Evolutionary conservation across 2,888 invertebrate species (phyloP).

Genomic region (Operophtera brumata): DNA sequence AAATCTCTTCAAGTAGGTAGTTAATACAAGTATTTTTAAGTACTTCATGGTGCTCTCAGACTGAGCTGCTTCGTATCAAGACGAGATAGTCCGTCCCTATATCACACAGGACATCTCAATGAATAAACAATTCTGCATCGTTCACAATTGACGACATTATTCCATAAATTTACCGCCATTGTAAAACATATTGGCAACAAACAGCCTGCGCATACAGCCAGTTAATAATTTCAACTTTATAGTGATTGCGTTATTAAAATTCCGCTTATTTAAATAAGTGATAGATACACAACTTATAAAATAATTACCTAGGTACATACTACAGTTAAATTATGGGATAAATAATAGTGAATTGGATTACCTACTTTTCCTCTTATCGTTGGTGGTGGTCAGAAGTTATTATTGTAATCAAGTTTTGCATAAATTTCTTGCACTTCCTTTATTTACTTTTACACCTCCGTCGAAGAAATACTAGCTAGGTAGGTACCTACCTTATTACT

Average conservation of each 20-base stretch:
- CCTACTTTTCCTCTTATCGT: slow-evolving; percentile 15
- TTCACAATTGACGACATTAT: slow-evolving; percentile 39
- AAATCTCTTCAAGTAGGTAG: too few species aligned
- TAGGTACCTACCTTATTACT: neutral
- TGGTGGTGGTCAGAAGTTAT: slow-evolving; percentile 26
- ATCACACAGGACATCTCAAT: slow-evolving; percentile 35
- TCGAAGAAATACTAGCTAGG: too few species aligned
- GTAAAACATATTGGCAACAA: slow-evolving; percentile 39
- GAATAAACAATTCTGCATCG: slow-evolving; percentile 42
- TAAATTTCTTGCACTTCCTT: slow-evolving; percentile 24
- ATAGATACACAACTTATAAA: slow-evolving; percentile 20
- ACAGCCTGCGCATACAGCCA: neutral
- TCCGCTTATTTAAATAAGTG: slow-evolving; percentile 17
- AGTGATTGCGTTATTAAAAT: slow-evolving; percentile 28
- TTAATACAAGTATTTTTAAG: too few species aligned
- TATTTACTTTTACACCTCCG: slow-evolving; percentile 3
- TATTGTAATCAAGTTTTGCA: slow-evolving; percentile 15
- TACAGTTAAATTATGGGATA: slow-evolving; percentile 11
- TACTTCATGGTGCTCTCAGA: slow-evolving; percentile 11
- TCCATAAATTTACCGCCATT: slow-evolving; percentile 39
- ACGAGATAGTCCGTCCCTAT: slow-evolving; percentile 30
- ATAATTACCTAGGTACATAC: too few species aligned
- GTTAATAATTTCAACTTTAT: slow-evolving; percentile 26
- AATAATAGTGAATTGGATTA: slow-evolving; percentile 22
- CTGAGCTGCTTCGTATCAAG: slow-evolving; percentile 24